Evolutionary conservation across 2,113 vertebrate species (phyloP).

Genomic region (Scomber scombrus): DNA sequence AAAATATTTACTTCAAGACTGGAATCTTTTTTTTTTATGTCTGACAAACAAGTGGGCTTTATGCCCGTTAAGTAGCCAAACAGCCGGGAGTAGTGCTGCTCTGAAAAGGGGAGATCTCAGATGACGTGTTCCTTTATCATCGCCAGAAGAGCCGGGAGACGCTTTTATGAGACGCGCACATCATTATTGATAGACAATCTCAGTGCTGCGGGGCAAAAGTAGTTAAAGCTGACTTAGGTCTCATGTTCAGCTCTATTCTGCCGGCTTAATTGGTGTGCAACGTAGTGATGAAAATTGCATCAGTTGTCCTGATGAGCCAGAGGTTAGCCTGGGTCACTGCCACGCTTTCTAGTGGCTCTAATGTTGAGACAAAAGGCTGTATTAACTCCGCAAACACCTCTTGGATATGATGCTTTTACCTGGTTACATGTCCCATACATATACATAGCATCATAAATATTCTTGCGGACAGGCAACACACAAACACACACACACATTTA

Average conservation of each 20-base stretch:
- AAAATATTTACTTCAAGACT: slow-evolving; percentile 62
- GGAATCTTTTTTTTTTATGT: slow-evolving; percentile 38
- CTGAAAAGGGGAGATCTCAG: slow-evolving; percentile 52
- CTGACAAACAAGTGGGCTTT: slow-evolving; percentile 37
- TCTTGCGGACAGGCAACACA: background rate
- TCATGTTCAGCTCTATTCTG: slow-evolving; percentile 49
- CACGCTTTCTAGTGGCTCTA: slow-evolving; percentile 48
- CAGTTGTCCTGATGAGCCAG: slow-evolving; percentile 27
- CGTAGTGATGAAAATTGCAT: slow-evolving; percentile 38
- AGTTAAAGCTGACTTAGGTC: slow-evolving; percentile 55
- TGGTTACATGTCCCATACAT: background rate
- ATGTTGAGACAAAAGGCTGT: background rate
- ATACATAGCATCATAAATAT: background rate
- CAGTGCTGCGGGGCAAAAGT: slow-evolving; percentile 42
- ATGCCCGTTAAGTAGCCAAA: slow-evolving; percentile 56
- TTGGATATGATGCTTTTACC: too few relatives aligned
- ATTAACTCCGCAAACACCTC: slow-evolving; percentile 3
- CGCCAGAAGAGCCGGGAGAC: slow-evolving; percentile 50
- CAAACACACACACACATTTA: background rate
- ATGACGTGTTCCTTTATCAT: slow-evolving; percentile 59
- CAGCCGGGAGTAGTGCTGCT: slow-evolving; percentile 51
- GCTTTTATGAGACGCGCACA: slow-evolving; percentile 54
- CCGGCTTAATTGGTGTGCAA: slow-evolving; percentile 48
- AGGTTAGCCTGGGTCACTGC: slow-evolving; percentile 49
- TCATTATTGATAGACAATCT: slow-evolving; percentile 68